Evolutionary conservation across 92 coral and sea anemone genomes (phyloP).

Genomic region (Desmophyllum pertusum): DNA sequence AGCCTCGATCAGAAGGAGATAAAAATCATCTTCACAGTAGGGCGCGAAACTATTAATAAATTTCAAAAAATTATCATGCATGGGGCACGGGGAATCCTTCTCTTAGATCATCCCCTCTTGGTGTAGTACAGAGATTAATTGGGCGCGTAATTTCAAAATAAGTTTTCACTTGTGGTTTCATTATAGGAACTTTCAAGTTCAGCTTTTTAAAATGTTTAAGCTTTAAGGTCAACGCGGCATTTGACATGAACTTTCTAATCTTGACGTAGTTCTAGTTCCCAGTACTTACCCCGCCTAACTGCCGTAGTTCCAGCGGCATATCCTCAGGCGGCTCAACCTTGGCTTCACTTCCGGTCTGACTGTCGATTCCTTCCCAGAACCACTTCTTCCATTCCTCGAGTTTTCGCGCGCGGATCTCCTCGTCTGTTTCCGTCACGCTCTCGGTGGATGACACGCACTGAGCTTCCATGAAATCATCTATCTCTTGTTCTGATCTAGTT

Average conservation of each 20-base stretch:
- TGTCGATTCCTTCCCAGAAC: slow-evolving; percentile 74
- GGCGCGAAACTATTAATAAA: too few species aligned
- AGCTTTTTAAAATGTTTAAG: background rate
- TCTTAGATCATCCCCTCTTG: too few species aligned
- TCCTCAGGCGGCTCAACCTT: slow-evolving; percentile 30
- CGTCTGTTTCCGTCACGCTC: slow-evolving; percentile 64
- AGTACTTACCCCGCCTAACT: slow-evolving; percentile 34
- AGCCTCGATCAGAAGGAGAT: too few species aligned
- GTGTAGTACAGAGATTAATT: too few species aligned
- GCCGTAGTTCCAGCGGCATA: slow-evolving; percentile 46
- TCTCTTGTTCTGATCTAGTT: slow-evolving; percentile 33
- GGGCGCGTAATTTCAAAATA: background rate
- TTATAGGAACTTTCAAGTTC: too few species aligned
- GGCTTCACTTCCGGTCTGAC: slow-evolving; percentile 15
- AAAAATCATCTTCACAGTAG: too few species aligned
- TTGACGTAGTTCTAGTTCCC: too few species aligned
- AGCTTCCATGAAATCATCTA: slow-evolving; percentile 73
- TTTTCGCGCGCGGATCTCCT: slow-evolving; percentile 42
- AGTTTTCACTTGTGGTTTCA: too few species aligned
- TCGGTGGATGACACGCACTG: slow-evolving; percentile 76
- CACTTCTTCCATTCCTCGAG: slow-evolving; percentile 72
- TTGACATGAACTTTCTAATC: background rate
- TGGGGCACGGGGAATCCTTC: too few species aligned
- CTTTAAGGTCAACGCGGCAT: background rate
- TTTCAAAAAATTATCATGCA: too few species aligned